Percentiles rank a stretch among this genome's conserved stretches.
Conservation (phyloP, 1,140 invertebrate genomes). For the Atta texana region DNA sequence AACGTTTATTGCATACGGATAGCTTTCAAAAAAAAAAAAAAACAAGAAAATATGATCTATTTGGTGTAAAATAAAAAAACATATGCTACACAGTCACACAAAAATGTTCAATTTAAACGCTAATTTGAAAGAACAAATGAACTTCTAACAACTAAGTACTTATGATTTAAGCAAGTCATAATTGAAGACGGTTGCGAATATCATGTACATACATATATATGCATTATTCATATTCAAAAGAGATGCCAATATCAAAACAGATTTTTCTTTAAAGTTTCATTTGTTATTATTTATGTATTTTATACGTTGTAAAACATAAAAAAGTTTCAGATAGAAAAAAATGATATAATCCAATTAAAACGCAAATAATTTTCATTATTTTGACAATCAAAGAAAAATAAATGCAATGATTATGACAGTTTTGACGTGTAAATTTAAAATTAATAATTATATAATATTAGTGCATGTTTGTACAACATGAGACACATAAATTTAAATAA, state of each 20-base stretch:
- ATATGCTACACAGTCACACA: background rate
- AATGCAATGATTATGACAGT: background rate
- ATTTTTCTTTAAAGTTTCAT: background rate
- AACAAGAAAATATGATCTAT: slow-evolving; percentile 15
- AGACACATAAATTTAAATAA: slow-evolving; percentile 1
- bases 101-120: slow-evolving; percentile 28
- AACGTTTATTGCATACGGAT: slow-evolving; percentile 31
- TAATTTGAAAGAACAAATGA: slow-evolving; percentile 36
- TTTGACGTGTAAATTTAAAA: slow-evolving; percentile 14
- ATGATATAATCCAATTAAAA: background rate
- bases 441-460: slow-evolving; percentile 10
- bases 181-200: slow-evolving; percentile 3
- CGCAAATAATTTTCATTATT: background rate
- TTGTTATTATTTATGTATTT: background rate
- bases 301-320: background rate
- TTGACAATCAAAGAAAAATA: slow-evolving; percentile 6
- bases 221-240: slow-evolving; percentile 29
- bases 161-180: slow-evolving; percentile 14
- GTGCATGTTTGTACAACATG: background rate
- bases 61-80: slow-evolving; percentile 9
- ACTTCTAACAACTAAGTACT: slow-evolving; percentile 22
- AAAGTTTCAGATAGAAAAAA: background rate
- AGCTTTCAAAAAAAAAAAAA: background rate
- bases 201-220: background rate
- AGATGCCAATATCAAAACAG: background rate